These are phyloP conservation scores for Pao palembangensis DNA, from an alignment of 2,113 vertebrate species.

Conservation along the genomic window DNA sequence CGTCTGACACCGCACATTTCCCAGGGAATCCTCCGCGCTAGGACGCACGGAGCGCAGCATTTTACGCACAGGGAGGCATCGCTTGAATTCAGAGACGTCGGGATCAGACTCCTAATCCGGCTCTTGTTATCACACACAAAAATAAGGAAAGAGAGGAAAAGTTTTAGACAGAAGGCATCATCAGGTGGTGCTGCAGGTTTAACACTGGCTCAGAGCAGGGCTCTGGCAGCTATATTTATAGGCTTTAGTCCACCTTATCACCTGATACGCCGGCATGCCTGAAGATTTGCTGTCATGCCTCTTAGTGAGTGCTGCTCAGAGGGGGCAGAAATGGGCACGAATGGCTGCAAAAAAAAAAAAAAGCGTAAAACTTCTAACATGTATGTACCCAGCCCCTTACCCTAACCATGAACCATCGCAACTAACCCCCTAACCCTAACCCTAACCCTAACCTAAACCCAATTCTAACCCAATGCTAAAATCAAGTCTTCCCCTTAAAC, in stretches of 20 bases:
- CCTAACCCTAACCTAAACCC: no score
- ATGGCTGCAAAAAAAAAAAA: no score
- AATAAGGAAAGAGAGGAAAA: no score
- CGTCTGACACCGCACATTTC: conserved; percentile 42
- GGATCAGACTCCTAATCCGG: no score
- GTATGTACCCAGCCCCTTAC: no score
- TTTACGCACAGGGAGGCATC: conserved; percentile 58
- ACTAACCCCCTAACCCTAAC: no score
- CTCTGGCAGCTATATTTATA: conserved; percentile 32
- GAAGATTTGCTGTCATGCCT: conserved; percentile 1
- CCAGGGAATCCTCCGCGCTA: conserved; percentile 41
- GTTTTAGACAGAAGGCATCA: not conserved
- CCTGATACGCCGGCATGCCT: conserved; percentile 26
- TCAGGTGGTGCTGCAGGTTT: conserved; percentile 28
- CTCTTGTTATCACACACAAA: no score
- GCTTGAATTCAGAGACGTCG: conserved; percentile 2
- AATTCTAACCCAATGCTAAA: no score
- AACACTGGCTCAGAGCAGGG: conserved; percentile 8
- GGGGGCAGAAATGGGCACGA: no score
- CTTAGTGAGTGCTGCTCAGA: not conserved
- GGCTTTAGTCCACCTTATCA: conserved; percentile 40
- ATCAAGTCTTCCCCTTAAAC: no score
- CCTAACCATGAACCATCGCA: no score
- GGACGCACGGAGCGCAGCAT: conserved; percentile 52
- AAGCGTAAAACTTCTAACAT: no score